These are phyloP conservation scores for Dasypus novemcinctus DNA, from an alignment of 2,113 vertebrate genomes.

Conservation along the genomic window DNA sequence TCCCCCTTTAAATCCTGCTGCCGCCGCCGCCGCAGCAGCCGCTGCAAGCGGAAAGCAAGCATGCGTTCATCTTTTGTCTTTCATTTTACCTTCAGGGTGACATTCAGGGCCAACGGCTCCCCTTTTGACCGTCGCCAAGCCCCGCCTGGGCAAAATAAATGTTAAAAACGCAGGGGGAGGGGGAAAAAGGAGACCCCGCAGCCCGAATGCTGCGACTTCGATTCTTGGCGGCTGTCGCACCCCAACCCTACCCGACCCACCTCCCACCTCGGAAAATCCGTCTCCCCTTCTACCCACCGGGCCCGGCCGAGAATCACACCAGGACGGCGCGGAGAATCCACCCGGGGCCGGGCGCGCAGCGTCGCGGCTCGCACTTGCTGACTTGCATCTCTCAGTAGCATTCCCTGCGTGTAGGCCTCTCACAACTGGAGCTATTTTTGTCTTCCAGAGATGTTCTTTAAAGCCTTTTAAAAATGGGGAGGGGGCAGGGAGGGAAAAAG, in stretches of 20 bases:
- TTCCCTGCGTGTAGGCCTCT: conserved; percentile 73
- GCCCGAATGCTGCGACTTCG: neutral
- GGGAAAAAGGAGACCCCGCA: neutral
- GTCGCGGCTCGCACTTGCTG: conserved; percentile 52
- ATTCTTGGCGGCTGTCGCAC: neutral
- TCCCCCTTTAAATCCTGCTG: conserved; percentile 72
- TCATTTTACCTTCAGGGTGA: conserved; percentile 86
- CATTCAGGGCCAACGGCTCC: conserved; percentile 81
- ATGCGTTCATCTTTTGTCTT: conserved; percentile 85
- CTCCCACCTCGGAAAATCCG: conserved; percentile 40
- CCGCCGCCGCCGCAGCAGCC: conserved; percentile 50
- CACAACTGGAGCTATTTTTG: conserved; percentile 55
- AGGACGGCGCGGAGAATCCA: conserved; percentile 41
- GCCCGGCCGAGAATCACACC: conserved; percentile 45
- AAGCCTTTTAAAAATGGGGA: conserved; percentile 61
- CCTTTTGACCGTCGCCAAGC: conserved; percentile 78
- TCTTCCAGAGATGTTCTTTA: conserved; percentile 52
- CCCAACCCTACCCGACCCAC: conserved; percentile 37
- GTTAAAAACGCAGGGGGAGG: neutral
- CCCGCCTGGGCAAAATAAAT: conserved; percentile 75
- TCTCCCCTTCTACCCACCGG: conserved; percentile 63
- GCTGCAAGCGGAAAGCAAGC: conserved; percentile 69
- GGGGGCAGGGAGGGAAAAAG: neutral
- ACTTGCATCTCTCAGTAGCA: conserved; percentile 61
- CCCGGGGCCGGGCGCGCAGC: conserved; percentile 50